These are phyloP conservation scores for Aphelenchoides avenae DNA, from an alignment of 1,140 invertebrate species.

Conservation along the genomic window DNA sequence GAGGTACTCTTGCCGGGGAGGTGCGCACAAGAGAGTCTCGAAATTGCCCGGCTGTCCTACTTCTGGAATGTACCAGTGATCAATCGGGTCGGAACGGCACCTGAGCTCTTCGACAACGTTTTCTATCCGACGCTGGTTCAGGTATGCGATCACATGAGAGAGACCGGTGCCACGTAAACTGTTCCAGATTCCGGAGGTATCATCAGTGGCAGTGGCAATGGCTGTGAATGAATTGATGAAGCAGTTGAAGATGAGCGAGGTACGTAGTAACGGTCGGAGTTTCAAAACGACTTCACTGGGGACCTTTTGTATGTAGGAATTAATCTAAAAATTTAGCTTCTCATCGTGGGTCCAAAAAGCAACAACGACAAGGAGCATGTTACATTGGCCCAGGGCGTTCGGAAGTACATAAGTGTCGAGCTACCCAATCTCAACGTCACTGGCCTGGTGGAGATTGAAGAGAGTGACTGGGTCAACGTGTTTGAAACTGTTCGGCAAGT, in stretches of 20 bases:
- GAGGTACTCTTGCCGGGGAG: constrained; percentile 35
- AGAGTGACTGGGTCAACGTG: too few relatives aligned
- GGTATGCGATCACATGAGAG: too few relatives aligned
- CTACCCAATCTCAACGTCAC: too few relatives aligned
- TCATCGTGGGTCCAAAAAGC: constrained; percentile 13
- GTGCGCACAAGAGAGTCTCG: constrained; percentile 32
- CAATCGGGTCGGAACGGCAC: constrained; percentile 31
- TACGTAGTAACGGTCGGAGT: constrained; percentile 4
- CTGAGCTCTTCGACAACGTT: constrained; percentile 21
- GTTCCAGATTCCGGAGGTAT: constrained; percentile 32
- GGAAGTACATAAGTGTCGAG: too few relatives aligned
- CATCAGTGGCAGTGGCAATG: constrained; percentile 17
- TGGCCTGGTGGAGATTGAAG: too few relatives aligned
- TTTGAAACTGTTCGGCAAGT: too few relatives aligned
- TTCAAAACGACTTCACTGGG: constrained; percentile 10
- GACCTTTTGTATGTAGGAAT: too few relatives aligned
- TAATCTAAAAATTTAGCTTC: too few relatives aligned
- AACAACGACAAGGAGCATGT: constrained; percentile 12
- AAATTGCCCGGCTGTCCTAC: constrained; percentile 40
- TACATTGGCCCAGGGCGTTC: too few relatives aligned
- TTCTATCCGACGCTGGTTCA: constrained; percentile 38
- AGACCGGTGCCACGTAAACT: too few relatives aligned
- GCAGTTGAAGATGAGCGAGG: constrained; percentile 19
- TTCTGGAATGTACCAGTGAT: constrained; percentile 43
- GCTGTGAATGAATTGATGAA: constrained; percentile 30